These are phyloP conservation scores for Exocentrus adspersus DNA, from an alignment of 2,888 invertebrate genomes.

Conservation along the genomic window DNA sequence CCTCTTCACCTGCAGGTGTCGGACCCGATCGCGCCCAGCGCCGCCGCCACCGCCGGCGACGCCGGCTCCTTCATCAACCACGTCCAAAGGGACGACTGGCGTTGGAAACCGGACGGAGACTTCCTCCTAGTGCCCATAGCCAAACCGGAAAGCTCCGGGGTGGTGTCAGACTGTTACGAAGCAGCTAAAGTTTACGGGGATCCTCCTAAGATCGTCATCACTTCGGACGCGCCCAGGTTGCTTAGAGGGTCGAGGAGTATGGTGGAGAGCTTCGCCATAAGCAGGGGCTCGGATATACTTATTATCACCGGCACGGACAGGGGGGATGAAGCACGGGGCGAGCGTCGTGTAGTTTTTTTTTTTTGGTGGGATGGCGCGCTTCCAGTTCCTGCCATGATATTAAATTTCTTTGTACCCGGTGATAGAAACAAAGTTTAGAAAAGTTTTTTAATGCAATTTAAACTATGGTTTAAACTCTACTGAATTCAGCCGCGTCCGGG, in stretches of 20 bases:
- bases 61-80: conserved; percentile 60
- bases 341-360: conserved; percentile 51
- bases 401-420: not conserved
- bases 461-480: too few species aligned
- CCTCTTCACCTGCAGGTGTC: conserved; percentile 29
- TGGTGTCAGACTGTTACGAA: conserved; percentile 46
- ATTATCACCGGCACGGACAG: too few species aligned
- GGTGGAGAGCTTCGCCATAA: conserved; percentile 59
- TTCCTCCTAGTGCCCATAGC: conserved; percentile 61
- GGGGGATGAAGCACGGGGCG: conserved; percentile 57
- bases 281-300: conserved; percentile 57
- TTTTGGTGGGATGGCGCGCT: not conserved
- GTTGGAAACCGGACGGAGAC: conserved; percentile 56
- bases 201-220: conserved; percentile 51
- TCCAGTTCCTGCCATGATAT: not conserved
- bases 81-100: conserved; percentile 53
- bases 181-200: conserved; percentile 44
- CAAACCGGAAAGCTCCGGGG: conserved; percentile 59
- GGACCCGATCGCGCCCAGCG: conserved; percentile 58
- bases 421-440: not conserved
- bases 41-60: conserved; percentile 61
- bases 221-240: conserved; percentile 45
- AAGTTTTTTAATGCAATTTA: too few species aligned
- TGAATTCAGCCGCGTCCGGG: too few species aligned
- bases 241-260: conserved; percentile 57